Evolutionary conservation across 1,140 invertebrate genomes (phyloP).

Genomic region (Phocides pigmalion): DNA sequence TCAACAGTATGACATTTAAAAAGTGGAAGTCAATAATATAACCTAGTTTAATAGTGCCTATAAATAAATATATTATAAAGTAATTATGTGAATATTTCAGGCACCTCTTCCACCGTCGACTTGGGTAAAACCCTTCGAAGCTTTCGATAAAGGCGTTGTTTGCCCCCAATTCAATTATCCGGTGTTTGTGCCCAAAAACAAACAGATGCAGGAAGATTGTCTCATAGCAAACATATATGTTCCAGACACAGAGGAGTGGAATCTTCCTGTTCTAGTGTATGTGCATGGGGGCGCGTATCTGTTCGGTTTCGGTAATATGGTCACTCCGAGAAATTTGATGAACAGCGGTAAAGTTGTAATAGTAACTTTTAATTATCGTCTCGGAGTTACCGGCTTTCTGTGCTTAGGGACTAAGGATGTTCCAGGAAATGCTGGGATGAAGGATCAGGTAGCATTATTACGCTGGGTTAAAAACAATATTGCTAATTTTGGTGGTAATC

Average conservation of each 20-base stretch:
- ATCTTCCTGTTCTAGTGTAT: conserved; percentile 60
- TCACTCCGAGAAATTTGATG: conserved; percentile 25
- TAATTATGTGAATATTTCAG: conserved; percentile 1
- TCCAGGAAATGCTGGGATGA: conserved; percentile 38
- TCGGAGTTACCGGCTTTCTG: conserved; percentile 37
- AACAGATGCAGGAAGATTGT: conserved; percentile 54
- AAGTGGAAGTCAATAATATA: too few relatives aligned
- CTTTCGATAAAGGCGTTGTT: conserved; percentile 47
- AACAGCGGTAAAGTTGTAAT: conserved; percentile 36
- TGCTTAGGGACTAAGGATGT: conserved; percentile 25
- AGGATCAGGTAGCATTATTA: conserved; percentile 16
- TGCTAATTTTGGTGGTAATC: conserved; percentile 38
- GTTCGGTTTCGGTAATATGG: conserved; percentile 37
- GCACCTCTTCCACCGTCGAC: conserved; percentile 10
- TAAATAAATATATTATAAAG: too few relatives aligned
- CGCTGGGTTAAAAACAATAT: conserved; percentile 41
- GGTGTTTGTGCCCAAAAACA: conserved; percentile 1
- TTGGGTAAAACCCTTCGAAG: conserved; percentile 39
- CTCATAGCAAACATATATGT: conserved; percentile 61
- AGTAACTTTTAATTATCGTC: conserved; percentile 45
- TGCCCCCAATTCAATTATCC: conserved; percentile 51
- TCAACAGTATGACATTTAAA: too few relatives aligned
- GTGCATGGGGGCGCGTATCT: conserved; percentile 53
- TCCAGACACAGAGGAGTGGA: conserved; percentile 51
- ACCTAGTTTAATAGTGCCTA: too few relatives aligned